phyloP scores from a whole-genome alignment of 2,113 vertebrate species.

The Pelvicachromis taeniatus region DNA sequence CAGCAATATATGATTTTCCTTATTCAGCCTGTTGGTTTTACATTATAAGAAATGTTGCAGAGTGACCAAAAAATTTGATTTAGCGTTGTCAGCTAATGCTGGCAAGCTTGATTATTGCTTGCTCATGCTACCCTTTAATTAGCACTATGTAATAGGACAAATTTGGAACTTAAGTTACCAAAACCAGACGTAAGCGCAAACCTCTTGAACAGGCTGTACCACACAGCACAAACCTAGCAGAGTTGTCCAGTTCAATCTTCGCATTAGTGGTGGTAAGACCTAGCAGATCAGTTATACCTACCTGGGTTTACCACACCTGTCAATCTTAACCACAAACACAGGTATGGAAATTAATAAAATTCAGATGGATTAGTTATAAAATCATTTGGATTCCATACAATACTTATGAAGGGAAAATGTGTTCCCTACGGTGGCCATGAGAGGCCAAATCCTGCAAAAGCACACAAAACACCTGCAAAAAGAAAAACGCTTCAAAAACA shows the following conservation, averaged over 20 bases:
- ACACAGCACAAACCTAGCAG: not conserved
- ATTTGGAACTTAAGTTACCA: not conserved
- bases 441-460: too few species aligned
- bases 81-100: not conserved
- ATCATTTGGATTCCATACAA: not conserved
- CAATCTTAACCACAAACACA: not conserved
- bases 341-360: accelerated
- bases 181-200: not conserved
- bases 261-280: not conserved
- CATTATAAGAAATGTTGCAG: not conserved
- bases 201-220: accelerated
- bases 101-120: not conserved
- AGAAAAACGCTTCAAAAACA: too few species aligned
- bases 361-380: not conserved
- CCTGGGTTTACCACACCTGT: accelerated
- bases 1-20: not conserved
- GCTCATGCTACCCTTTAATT: not conserved
- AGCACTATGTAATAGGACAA: not conserved
- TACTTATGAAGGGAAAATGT: not conserved
- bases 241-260: not conserved
- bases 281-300: not conserved
- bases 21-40: not conserved
- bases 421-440: too few species aligned
- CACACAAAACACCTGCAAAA: too few species aligned
- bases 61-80: not conserved